Base-by-base conservation (phyloP, 2,113 vertebrate species). In the Lates calcarifer region DNA sequence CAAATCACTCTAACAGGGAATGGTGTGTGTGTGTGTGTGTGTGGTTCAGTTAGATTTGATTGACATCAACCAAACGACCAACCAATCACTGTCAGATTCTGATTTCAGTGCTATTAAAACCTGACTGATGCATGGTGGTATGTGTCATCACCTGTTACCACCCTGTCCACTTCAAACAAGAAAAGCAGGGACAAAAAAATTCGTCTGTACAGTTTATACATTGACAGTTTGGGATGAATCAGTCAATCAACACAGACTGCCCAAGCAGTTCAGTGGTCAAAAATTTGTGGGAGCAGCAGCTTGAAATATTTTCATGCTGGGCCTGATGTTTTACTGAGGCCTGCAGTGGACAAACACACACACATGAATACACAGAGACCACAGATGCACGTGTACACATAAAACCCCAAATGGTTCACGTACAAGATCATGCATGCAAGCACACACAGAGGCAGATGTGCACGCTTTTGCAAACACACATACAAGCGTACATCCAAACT, bases 311-410 rank as follows among this genome's bases (percentile, higher is more conserved):
- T 69, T 77, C 31, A 53, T 22, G 6, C 22, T 26, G 60, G 29
- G 33, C 11, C 53, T 78, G 51, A 77, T 76, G 56, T 79, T 79
- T 79, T 62, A 77, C 71, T n/a, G 37, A 66, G 61, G 64, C 69
- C 47, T 49, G 15, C 7, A 53, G 39, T 68, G 63, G 41, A 66
- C 56, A 29, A 31, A 53, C 41, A 18, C 8, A 17, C 68, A 43
- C 13, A 24, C 12, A 22, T 39, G 43, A 31, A 37, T 20, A 47
- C 41, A 67, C 41, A 39, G 31, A 31, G 56, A 67, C 20, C 31
- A n/a, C 3, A 53, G 57, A 79, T 69, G 33, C 74, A 72, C 5
- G 2, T 56, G 29, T 29, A 9, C 68, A 51, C 26, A 79, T 61
- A 47, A 72, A 74, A 68, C 41, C 26, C 28, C 57, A 8, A 56